A percentile compares a stretch with the other conserved stretches of the same genome.
Conservation (phyloP, 1,140 invertebrate genomes). For the Pseudobourletiella spinata region DNA sequence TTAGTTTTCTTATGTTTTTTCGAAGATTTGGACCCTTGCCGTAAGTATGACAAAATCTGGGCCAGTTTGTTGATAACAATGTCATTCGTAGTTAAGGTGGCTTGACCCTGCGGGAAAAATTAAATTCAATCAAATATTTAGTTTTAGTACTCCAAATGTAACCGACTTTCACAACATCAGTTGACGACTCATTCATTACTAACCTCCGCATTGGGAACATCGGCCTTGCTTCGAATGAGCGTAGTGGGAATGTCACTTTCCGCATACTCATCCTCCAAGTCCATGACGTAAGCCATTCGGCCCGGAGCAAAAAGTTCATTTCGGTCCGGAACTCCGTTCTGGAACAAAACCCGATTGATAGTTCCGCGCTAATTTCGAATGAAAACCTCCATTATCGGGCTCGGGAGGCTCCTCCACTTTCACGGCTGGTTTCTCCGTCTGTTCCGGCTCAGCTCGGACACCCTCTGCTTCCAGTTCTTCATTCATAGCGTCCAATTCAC, state of each 20-base stretch:
- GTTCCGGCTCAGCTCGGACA: neutral
- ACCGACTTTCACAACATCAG: too few species aligned
- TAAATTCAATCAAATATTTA: too few species aligned
- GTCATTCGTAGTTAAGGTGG: slow-evolving; percentile 84
- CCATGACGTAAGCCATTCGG: slow-evolving; percentile 96
- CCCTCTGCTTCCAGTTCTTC: slow-evolving; percentile 47
- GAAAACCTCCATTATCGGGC: slow-evolving; percentile 49
- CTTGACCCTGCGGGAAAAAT: slow-evolving; percentile 61
- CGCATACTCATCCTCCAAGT: slow-evolving; percentile 80
- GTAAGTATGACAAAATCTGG: slow-evolving; percentile 89
- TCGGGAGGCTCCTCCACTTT: slow-evolving; percentile 44
- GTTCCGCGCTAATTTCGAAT: slow-evolving; percentile 66
- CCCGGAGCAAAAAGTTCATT: slow-evolving; percentile 94
- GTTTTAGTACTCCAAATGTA: too few species aligned
- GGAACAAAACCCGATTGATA: slow-evolving; percentile 53
- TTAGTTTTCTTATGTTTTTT: slow-evolving; percentile 66
- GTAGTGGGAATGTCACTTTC: slow-evolving; percentile 94
- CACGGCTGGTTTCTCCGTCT: slow-evolving; percentile 8
- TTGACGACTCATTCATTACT: too few species aligned
- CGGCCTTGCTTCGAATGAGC: slow-evolving; percentile 85
- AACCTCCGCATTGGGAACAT: slow-evolving; percentile 68
- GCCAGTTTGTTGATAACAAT: slow-evolving; percentile 94
- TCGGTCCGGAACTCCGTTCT: slow-evolving; percentile 47
- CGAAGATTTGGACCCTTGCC: slow-evolving; percentile 64
- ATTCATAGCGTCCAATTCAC: slow-evolving; percentile 71